Conservation (phyloP, 2,113 vertebrate species). For the Theristicus caerulescens region DNA sequence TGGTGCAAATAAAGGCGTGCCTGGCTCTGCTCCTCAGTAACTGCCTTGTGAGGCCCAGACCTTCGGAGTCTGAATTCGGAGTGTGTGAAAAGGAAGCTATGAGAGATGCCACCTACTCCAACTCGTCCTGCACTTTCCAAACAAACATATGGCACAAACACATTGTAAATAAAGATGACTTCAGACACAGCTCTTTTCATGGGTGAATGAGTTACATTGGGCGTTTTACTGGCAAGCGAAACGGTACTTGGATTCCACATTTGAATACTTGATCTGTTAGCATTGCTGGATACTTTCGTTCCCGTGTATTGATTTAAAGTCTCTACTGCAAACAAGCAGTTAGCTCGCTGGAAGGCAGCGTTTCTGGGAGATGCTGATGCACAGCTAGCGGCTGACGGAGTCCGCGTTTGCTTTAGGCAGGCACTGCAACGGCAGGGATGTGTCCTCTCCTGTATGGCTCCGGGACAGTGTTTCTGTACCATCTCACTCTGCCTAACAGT, state of each 20-base stretch:
- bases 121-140: constrained; percentile 30
- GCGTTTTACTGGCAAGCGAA: constrained; percentile 42
- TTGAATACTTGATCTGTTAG: constrained; percentile 58
- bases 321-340: constrained; percentile 43
- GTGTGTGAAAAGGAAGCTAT: constrained; percentile 28
- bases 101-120: constrained; percentile 55
- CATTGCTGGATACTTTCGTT: constrained; percentile 39
- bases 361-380: neutral
- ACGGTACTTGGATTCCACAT: constrained; percentile 40
- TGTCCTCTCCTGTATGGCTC: neutral
- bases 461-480: neutral
- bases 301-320: constrained; percentile 63
- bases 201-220: constrained; percentile 51
- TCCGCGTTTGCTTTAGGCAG: neutral
- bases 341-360: neutral
- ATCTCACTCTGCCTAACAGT: neutral
- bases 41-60: constrained; percentile 24
- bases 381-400: neutral
- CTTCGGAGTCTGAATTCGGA: neutral
- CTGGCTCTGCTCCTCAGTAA: constrained; percentile 9
- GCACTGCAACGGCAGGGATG: neutral
- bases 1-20: neutral
- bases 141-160: constrained; percentile 50
- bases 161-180: constrained; percentile 56
- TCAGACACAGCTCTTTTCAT: constrained; percentile 59